These are phyloP conservation scores for Antidorcas marsupialis DNA, from an alignment of 2,113 vertebrate species.

Conservation along the genomic window DNA sequence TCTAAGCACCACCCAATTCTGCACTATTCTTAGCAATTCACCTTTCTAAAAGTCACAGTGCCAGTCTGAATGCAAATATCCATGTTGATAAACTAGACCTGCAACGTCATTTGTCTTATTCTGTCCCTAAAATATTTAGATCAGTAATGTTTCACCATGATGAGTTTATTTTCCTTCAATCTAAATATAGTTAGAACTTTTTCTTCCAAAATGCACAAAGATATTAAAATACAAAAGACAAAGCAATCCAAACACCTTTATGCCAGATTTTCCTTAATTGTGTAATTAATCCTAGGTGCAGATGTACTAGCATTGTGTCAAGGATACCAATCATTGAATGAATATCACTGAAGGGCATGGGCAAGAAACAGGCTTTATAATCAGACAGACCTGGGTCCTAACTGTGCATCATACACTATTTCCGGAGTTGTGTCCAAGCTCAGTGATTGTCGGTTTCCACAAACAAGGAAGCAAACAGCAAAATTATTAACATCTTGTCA, in stretches of 20 bases:
- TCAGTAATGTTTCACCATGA: slow-evolving; percentile 25
- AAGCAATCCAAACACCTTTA: background rate
- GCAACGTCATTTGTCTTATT: slow-evolving; percentile 28
- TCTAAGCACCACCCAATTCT: slow-evolving; percentile 44
- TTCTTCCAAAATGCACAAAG: background rate
- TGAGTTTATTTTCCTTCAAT: slow-evolving; percentile 27
- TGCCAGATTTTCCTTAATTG: background rate
- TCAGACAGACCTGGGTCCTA: background rate
- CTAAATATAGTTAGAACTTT: background rate
- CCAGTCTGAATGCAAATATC: slow-evolving; percentile 8
- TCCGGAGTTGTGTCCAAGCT: background rate
- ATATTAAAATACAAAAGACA: background rate
- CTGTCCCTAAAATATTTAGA: background rate
- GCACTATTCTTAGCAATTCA: slow-evolving; percentile 54
- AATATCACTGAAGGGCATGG: background rate
- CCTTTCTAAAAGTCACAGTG: slow-evolving; percentile 4
- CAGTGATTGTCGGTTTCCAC: background rate
- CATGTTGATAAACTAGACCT: slow-evolving; percentile 25
- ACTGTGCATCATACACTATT: background rate
- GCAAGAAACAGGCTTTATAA: background rate
- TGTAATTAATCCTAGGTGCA: background rate
- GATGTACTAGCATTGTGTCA: background rate
- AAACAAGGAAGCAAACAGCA: background rate
- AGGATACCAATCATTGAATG: background rate
- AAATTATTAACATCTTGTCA: background rate